These are phyloP conservation scores for Grallaria varia DNA, from an alignment of 2,113 vertebrate genomes.

Conservation along the genomic window DNA sequence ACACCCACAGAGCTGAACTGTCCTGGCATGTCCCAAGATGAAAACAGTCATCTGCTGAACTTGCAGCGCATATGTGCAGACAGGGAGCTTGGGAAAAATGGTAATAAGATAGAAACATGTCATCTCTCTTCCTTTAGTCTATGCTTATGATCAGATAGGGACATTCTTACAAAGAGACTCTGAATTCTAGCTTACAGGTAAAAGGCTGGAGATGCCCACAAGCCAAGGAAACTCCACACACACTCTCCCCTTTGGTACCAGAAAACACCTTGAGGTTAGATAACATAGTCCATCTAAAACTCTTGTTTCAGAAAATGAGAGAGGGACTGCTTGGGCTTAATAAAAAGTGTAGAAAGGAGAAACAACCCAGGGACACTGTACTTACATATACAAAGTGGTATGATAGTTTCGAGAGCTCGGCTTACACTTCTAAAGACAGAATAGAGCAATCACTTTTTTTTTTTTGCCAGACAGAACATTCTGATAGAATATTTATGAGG, in stretches of 20 bases:
- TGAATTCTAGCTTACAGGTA: not conserved
- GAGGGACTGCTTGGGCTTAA: not conserved
- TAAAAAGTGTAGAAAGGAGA: not conserved
- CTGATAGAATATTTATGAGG: slow-evolving; percentile 22
- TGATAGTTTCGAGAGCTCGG: slow-evolving; percentile 70
- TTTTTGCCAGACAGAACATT: not conserved
- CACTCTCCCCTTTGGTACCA: not conserved
- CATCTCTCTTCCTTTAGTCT: not conserved
- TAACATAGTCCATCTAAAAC: not conserved
- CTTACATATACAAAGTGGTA: slow-evolving; percentile 74
- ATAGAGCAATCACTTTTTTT: not conserved
- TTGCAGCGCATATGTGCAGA: not conserved
- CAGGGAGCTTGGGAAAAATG: not conserved
- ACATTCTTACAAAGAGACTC: not conserved
- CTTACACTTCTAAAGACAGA: slow-evolving; percentile 65
- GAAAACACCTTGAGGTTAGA: not conserved
- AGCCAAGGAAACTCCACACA: not conserved
- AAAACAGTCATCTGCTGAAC: slow-evolving; percentile 11
- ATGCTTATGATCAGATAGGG: not conserved
- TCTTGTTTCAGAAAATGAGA: not conserved
- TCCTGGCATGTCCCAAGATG: not conserved
- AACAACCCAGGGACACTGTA: not conserved
- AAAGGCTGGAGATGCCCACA: not conserved
- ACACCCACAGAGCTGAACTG: not conserved
- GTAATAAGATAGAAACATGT: not conserved